Percentiles rank a stretch among this genome's conserved stretches.
These are phyloP conservation scores for Scaptomyza pallida DNA, from an alignment of 1,140 invertebrate species.

Conservation along the genomic window DNA sequence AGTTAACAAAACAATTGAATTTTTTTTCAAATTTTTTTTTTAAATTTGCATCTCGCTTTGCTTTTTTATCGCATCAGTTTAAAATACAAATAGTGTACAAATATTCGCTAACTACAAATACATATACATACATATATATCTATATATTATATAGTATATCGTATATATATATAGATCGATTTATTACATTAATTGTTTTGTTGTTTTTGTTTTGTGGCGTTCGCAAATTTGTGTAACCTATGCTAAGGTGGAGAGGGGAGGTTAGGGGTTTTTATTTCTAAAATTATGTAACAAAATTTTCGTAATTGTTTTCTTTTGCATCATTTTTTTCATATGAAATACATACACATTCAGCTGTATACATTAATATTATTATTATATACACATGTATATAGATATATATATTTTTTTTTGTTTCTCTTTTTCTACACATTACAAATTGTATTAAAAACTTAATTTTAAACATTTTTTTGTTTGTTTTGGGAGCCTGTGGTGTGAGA, in stretches of 20 bases:
- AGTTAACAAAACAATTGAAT: too few species aligned
- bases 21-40: constrained; percentile 14
- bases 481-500: constrained; percentile 12
- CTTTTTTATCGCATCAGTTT: constrained; percentile 22
- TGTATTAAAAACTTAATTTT: constrained; percentile 40
- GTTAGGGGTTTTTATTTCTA: constrained; percentile 26
- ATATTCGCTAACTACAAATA: constrained; percentile 71
- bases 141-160: constrained; percentile 40
- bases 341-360: constrained; percentile 9
- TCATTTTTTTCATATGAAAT: constrained; percentile 32
- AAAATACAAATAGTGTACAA: constrained; percentile 77
- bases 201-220: constrained; percentile 9
- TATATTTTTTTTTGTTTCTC: constrained; percentile 6
- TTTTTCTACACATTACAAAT: constrained; percentile 35
- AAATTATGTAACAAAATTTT: constrained; percentile 67
- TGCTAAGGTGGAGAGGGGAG: constrained; percentile 8
- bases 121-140: constrained; percentile 30
- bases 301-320: too few species aligned
- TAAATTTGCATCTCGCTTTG: constrained; percentile 1
- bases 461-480: constrained; percentile 21
- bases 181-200: constrained; percentile 13
- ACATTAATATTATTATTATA: neutral
- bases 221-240: constrained; percentile 29
- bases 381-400: constrained; percentile 28
- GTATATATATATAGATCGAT: constrained; percentile 20